Conservation (phyloP, 2,888 invertebrate genomes). For the Synergus umbraculus region DNA sequence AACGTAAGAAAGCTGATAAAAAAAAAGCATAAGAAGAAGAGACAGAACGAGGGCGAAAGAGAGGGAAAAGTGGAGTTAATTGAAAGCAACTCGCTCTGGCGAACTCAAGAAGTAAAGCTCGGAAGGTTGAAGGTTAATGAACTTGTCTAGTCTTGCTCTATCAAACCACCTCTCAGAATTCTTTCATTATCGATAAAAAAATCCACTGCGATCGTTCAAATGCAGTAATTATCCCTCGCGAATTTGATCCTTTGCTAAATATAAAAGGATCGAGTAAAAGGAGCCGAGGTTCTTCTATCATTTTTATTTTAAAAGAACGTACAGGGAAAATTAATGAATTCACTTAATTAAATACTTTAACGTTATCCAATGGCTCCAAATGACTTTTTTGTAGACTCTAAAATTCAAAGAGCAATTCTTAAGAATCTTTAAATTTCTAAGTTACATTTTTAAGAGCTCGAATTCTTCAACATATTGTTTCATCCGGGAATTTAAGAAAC, state of each 20-base stretch:
- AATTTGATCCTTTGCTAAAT: background rate
- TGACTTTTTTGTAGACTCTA: too few species aligned
- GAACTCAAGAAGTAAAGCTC: background rate
- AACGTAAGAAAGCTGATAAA: background rate
- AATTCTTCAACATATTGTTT: background rate
- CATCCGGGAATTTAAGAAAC: background rate
- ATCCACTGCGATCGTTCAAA: background rate
- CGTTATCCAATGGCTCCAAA: too few species aligned
- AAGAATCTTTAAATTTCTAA: too few species aligned
- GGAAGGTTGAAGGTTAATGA: background rate
- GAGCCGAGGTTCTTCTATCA: background rate
- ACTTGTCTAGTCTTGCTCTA: constrained; percentile 8
- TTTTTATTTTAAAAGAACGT: background rate
- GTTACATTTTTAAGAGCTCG: too few species aligned
- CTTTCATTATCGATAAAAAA: background rate
- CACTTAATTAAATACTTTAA: too few species aligned
- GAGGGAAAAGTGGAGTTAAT: background rate
- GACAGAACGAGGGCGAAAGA: background rate
- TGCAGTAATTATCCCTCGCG: background rate
- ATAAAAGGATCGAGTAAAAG: background rate
- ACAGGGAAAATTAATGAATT: too few species aligned
- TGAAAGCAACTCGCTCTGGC: constrained; percentile 4
- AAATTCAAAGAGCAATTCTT: too few species aligned
- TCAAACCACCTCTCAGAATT: background rate
- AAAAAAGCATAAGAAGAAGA: background rate